phyloP scores from a whole-genome alignment of 2,113 vertebrate genomes.

The Phocoena sinus region DNA sequence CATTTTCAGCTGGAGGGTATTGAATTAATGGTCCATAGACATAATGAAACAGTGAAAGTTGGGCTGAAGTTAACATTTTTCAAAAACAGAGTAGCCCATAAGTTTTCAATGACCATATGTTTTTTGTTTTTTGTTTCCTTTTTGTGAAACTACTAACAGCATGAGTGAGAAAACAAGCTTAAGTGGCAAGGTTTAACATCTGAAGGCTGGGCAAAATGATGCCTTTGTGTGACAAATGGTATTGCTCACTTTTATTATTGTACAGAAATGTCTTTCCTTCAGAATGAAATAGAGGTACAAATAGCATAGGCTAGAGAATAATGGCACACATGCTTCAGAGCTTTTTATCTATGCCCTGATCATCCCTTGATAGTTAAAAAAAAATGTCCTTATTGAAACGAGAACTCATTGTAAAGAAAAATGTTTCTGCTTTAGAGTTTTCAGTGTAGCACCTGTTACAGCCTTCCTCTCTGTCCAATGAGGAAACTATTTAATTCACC shows the following conservation, averaged over 20 bases:
- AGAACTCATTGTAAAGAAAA: constrained; percentile 53
- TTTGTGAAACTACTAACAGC: background rate
- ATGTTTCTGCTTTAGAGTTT: background rate
- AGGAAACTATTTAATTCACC: background rate
- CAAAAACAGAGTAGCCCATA: background rate
- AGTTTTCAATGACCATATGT: constrained; percentile 12
- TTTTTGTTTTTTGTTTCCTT: background rate
- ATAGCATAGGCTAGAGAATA: constrained; percentile 41
- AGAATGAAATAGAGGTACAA: constrained; percentile 46
- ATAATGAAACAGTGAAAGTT: constrained; percentile 28
- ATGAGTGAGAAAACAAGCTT: constrained; percentile 3
- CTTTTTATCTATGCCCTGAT: constrained; percentile 22
- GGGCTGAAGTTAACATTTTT: constrained; percentile 21
- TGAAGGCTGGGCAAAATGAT: background rate
- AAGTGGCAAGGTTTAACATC: constrained; percentile 5
- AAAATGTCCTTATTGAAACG: constrained; percentile 42
- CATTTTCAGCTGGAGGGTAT: background rate
- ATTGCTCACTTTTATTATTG: constrained; percentile 55
- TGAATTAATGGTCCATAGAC: constrained; percentile 36
- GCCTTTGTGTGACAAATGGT: constrained; percentile 46
- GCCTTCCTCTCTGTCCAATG: background rate
- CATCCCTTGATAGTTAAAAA: background rate
- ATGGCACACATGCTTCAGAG: constrained; percentile 50
- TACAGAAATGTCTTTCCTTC: constrained; percentile 45
- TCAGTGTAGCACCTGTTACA: background rate